Percentiles rank a stretch among this genome's conserved stretches.
phyloP scores from a whole-genome alignment of 2,888 invertebrate genomes.

The Clitarchus hookeri region DNA sequence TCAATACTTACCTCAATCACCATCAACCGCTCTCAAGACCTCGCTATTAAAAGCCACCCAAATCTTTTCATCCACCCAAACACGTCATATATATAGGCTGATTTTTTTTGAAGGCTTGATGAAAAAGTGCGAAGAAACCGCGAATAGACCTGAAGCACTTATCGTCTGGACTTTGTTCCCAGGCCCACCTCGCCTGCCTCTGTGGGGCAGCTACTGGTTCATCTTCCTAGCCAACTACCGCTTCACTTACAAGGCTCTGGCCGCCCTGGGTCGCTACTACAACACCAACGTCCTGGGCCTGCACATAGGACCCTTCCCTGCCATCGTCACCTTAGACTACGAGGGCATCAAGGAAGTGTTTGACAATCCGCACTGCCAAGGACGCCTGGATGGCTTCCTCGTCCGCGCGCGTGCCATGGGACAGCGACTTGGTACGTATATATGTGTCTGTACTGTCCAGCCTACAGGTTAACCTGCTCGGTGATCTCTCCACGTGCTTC shows the following conservation, averaged over 20 bases:
- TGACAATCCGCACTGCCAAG: slow-evolving; percentile 65
- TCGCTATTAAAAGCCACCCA: too few species aligned
- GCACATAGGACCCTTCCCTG: slow-evolving; percentile 58
- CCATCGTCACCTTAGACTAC: slow-evolving; percentile 61
- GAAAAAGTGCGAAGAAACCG: too few species aligned
- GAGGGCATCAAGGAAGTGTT: slow-evolving; percentile 63
- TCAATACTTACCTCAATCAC: too few species aligned
- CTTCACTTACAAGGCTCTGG: slow-evolving; percentile 59
- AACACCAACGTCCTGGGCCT: slow-evolving; percentile 65
- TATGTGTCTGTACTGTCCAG: not conserved
- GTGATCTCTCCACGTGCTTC: too few species aligned
- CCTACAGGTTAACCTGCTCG: too few species aligned
- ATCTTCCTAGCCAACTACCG: slow-evolving; percentile 59
- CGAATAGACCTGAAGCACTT: too few species aligned
- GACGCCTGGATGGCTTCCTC: slow-evolving; percentile 60
- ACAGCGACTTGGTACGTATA: not conserved
- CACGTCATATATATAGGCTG: too few species aligned
- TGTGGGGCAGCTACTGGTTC: slow-evolving; percentile 66
- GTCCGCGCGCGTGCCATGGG: not conserved
- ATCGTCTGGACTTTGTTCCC: slow-evolving; percentile 33
- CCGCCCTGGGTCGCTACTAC: slow-evolving; percentile 60
- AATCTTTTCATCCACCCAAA: too few species aligned
- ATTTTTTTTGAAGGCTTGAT: too few species aligned
- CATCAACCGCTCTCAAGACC: too few species aligned
- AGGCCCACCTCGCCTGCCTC: slow-evolving; percentile 67